Evolutionary conservation across 1,140 invertebrate species (phyloP).

Genomic region (Microplitis demolitor): DNA sequence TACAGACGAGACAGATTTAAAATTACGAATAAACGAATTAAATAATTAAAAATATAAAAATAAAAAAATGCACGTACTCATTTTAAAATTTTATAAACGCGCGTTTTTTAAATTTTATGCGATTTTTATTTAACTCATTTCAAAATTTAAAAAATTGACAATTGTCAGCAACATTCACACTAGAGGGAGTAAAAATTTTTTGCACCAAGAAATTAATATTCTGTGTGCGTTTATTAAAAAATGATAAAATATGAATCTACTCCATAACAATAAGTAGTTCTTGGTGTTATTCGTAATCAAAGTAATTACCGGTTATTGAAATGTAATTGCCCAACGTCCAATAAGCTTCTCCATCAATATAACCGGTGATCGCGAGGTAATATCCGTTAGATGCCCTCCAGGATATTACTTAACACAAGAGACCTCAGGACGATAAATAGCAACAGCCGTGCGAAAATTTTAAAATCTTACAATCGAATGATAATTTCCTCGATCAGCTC

Average conservation of each 20-base stretch:
- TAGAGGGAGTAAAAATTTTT: too few species aligned
- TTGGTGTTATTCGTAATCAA: slow-evolving; percentile 4
- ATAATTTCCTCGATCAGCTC: background rate
- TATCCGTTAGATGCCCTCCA: slow-evolving; percentile 8
- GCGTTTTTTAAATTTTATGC: too few species aligned
- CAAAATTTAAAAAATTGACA: too few species aligned
- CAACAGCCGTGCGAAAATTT: slow-evolving; percentile 10
- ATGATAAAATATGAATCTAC: background rate
- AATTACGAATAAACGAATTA: too few species aligned
- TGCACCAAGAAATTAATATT: too few species aligned
- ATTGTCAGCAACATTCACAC: too few species aligned
- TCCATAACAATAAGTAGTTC: background rate
- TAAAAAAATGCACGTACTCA: too few species aligned
- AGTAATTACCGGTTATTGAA: slow-evolving; percentile 3
- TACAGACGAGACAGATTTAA: too few species aligned
- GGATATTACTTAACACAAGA: slow-evolving; percentile 6
- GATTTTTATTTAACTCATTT: too few species aligned
- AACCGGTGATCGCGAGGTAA: background rate
- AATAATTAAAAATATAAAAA: too few species aligned
- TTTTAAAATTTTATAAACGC: too few species aligned
- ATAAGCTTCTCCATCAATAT: background rate
- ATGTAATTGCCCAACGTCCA: slow-evolving; percentile 1
- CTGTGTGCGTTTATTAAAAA: too few species aligned
- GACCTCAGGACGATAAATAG: background rate
- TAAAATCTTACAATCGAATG: background rate